phyloP scores from a whole-genome alignment of 1,140 invertebrate species.

The Apis cerana region DNA sequence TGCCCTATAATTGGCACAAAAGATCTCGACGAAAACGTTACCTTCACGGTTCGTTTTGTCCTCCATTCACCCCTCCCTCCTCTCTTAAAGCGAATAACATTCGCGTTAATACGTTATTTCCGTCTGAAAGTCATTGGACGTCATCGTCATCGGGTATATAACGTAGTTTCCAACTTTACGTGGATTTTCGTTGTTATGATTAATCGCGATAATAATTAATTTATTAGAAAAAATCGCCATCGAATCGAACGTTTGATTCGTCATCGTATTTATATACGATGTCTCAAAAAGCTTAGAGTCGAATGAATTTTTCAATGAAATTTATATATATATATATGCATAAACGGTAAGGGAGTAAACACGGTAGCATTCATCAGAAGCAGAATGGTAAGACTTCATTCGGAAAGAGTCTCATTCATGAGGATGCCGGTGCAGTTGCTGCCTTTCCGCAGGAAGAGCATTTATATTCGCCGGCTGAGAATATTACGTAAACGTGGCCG shows the following conservation, averaged over 20 bases:
- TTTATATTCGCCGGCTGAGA: slow-evolving; percentile 35
- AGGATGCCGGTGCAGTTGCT: neutral
- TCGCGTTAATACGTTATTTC: slow-evolving; percentile 58
- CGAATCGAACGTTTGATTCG: no score
- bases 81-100: slow-evolving; percentile 7
- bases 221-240: no score
- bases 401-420: no score
- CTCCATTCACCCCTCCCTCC: neutral
- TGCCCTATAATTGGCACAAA: slow-evolving; percentile 61
- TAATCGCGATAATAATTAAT: neutral
- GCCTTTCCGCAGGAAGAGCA: slow-evolving; percentile 12
- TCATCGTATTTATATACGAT: no score
- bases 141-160: neutral
- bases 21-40: slow-evolving; percentile 49
- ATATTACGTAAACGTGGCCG: slow-evolving; percentile 49
- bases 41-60: slow-evolving; percentile 41
- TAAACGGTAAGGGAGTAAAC: no score
- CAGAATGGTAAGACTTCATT: neutral
- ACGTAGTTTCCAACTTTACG: slow-evolving; percentile 30
- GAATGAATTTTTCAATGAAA: no score
- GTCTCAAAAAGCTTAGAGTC: no score
- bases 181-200: slow-evolving; percentile 19
- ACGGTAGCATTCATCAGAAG: no score
- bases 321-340: no score
- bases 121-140: slow-evolving; percentile 31